Conservation (phyloP, 1,140 invertebrate species). For the Popillia japonica region DNA sequence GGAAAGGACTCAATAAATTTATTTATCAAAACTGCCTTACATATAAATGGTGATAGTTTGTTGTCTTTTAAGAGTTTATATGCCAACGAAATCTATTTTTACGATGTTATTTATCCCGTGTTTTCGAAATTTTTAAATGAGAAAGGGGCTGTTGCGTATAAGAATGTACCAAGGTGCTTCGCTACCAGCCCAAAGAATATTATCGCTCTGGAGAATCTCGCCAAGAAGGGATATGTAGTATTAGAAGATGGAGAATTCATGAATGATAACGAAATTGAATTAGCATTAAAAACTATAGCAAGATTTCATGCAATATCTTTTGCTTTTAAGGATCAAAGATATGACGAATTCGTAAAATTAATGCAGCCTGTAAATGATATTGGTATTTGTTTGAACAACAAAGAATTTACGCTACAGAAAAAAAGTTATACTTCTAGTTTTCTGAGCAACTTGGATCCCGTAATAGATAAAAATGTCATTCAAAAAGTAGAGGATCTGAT, state of each 20-base stretch:
- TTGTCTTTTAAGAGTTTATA: not conserved
- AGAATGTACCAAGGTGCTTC: not conserved
- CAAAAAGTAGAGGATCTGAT: no score
- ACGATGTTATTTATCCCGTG: not conserved
- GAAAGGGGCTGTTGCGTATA: not conserved
- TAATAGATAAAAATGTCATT: no score
- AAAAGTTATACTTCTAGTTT: no score
- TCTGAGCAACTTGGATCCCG: no score
- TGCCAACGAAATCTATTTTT: not conserved
- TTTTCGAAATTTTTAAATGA: not conserved
- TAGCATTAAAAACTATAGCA: not conserved
- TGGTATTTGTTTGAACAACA: no score
- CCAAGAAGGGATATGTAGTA: not conserved
- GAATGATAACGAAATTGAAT: not conserved
- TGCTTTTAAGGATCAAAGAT: conserved; percentile 58
- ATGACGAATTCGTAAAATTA: not conserved
- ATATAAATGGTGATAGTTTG: not conserved
- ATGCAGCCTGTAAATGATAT: not conserved
- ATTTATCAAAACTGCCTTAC: not conserved
- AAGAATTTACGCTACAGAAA: no score
- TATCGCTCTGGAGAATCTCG: not conserved
- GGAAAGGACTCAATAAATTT: not conserved
- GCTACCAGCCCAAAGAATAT: not conserved
- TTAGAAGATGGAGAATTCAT: not conserved
- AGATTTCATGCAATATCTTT: conserved; percentile 64